Conservation (phyloP, 2,888 invertebrate genomes). For the Gortyna flavago region DNA sequence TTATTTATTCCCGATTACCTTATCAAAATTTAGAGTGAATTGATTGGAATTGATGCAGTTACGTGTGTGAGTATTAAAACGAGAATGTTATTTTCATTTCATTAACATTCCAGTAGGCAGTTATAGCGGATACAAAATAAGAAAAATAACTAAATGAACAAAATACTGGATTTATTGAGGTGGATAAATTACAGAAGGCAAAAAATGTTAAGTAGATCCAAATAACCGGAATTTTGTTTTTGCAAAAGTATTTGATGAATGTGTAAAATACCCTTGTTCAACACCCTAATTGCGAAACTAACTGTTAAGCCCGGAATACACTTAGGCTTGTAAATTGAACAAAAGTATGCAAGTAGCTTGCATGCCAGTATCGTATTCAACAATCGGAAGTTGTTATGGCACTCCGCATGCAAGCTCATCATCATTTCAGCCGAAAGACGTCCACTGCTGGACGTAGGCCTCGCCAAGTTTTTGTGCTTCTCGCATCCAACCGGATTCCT, state of each 20-base stretch:
- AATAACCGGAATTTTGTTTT: not conserved
- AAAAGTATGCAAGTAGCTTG: no score
- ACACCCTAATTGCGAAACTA: no score
- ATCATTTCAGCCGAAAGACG: no score
- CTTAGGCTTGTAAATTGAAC: no score
- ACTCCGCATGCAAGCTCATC: no score
- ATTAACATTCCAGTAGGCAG: not conserved
- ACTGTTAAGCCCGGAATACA: no score
- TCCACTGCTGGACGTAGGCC: no score
- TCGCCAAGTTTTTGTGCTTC: no score
- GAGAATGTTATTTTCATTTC: not conserved
- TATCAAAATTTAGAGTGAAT: slow-evolving; percentile 28
- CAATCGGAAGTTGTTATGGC: no score
- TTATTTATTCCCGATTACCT: slow-evolving; percentile 40
- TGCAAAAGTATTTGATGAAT: not conserved
- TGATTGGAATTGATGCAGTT: not conserved
- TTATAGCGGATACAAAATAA: not conserved
- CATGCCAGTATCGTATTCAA: no score
- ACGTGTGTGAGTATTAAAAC: not conserved
- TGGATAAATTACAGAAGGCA: not conserved
- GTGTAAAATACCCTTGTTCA: not conserved
- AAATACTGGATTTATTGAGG: not conserved
- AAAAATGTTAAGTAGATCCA: not conserved
- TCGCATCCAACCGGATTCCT: no score
- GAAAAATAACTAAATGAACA: not conserved